Percentiles rank a stretch among this genome's conserved stretches.
Evolutionary conservation across 2,888 invertebrate genomes (phyloP).

Genomic region (Parascotia fuliginaria): DNA sequence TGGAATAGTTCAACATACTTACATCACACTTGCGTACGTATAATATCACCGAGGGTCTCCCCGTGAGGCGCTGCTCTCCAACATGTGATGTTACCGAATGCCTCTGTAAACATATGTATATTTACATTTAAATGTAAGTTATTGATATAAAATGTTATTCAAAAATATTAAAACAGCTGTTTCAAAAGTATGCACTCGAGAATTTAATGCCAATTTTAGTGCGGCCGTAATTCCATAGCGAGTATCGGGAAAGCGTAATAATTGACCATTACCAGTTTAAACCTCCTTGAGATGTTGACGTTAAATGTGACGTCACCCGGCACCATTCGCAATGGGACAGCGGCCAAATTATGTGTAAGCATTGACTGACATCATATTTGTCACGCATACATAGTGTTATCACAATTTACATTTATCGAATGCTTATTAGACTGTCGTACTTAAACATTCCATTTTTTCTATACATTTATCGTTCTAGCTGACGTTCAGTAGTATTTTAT

Average conservation of each 20-base stretch:
- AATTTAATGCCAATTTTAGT: conserved; percentile 64
- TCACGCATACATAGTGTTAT: conserved; percentile 60
- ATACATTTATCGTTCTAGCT: conserved; percentile 68
- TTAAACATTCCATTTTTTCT: conserved; percentile 83
- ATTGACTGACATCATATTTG: conserved; percentile 77
- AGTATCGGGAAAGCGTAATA: conserved; percentile 17
- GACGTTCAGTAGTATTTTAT: conserved; percentile 61
- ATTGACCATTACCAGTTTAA: too few species aligned
- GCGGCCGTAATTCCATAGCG: conserved; percentile 53
- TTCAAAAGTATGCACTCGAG: conserved; percentile 70
- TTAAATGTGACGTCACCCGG: conserved; percentile 18
- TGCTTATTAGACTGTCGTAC: conserved; percentile 81
- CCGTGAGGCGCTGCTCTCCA: conserved; percentile 14
- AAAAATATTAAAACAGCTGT: conserved; percentile 59
- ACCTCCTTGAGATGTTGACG: conserved; percentile 2
- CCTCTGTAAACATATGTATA: conserved; percentile 71
- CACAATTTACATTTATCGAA: conserved; percentile 59
- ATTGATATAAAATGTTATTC: conserved; percentile 58
- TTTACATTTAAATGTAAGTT: conserved; percentile 68
- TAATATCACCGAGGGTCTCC: conserved; percentile 11
- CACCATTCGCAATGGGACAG: conserved; percentile 48
- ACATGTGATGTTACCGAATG: conserved; percentile 36
- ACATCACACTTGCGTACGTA: conserved; percentile 8
- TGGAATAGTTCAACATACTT: conserved; percentile 8
- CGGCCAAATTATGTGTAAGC: conserved; percentile 62